These are phyloP conservation scores for Zootoca vivipara DNA, from an alignment of 2,113 vertebrate species.

Conservation along the genomic window DNA sequence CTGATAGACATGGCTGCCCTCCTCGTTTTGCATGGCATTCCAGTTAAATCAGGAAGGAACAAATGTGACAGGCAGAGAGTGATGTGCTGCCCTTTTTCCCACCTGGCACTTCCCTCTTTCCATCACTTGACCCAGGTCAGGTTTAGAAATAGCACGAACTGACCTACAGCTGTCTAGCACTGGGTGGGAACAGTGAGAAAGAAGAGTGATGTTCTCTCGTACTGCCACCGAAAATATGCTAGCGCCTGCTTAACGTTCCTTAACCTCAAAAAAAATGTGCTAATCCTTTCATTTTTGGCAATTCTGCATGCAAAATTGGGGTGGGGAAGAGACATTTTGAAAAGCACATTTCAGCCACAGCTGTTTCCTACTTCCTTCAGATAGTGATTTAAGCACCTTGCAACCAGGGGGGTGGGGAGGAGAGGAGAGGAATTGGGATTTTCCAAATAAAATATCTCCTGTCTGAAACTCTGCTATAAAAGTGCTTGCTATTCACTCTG, in stretches of 20 bases:
- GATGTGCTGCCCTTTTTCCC: not conserved
- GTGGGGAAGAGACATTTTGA: conserved; percentile 44
- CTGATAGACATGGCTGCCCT: not conserved
- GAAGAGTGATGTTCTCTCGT: conserved; percentile 23
- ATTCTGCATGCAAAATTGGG: conserved; percentile 23
- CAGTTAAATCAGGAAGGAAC: not conserved
- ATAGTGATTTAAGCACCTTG: conserved; percentile 73
- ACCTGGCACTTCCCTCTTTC: not conserved
- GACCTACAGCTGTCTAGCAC: not conserved
- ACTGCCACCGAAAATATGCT: conserved; percentile 13
- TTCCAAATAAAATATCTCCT: conserved; percentile 69
- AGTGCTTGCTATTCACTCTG: conserved; percentile 58
- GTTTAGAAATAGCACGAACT: not conserved
- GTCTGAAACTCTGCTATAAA: conserved; percentile 64
- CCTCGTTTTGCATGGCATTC: not conserved
- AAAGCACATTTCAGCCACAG: conserved; percentile 68
- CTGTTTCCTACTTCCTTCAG: conserved; percentile 76
- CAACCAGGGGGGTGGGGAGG: conserved; percentile 53
- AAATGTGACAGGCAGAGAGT: not conserved
- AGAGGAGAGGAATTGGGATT: conserved; percentile 46
- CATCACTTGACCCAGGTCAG: not conserved
- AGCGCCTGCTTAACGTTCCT: conserved; percentile 60
- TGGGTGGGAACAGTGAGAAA: conserved; percentile 21
- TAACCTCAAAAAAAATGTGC: conserved; percentile 31
- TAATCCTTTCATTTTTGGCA: conserved; percentile 59